A percentile compares a stretch with the other conserved stretches of the same genome.
These are phyloP conservation scores for Pterocles orientalis DNA, from an alignment of 2,113 vertebrate genomes.

Conservation along the genomic window DNA sequence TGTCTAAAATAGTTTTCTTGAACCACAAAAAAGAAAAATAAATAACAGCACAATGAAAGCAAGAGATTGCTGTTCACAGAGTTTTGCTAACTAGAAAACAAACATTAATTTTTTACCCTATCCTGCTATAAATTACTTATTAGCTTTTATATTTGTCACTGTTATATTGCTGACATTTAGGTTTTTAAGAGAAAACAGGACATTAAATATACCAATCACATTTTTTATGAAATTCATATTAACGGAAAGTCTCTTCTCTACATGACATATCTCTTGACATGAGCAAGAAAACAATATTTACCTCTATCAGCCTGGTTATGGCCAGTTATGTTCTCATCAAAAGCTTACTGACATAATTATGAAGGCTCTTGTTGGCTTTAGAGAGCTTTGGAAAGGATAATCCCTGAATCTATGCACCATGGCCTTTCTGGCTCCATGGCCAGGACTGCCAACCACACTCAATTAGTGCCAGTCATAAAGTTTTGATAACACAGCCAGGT, in stretches of 20 bases:
- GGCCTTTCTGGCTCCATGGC: neutral
- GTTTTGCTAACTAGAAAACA: slow-evolving; percentile 32
- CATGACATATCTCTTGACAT: neutral
- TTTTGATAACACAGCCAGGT: neutral
- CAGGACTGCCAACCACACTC: neutral
- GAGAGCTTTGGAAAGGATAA: neutral
- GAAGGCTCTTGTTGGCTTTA: neutral
- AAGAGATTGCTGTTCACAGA: neutral
- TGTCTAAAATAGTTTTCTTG: slow-evolving; percentile 61
- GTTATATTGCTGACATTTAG: neutral
- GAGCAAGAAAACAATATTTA: neutral
- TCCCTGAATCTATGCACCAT: neutral
- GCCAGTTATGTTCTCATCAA: neutral
- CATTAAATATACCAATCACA: neutral
- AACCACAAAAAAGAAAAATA: slow-evolving; percentile 46
- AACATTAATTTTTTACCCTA: neutral
- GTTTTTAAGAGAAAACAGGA: neutral
- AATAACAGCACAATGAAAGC: neutral
- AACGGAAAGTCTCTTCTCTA: neutral
- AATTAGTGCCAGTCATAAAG: neutral
- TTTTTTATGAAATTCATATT: neutral
- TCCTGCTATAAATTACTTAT: neutral
- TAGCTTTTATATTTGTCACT: neutral
- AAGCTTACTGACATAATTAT: neutral
- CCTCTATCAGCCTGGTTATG: neutral